phyloP scores from a whole-genome alignment of 2,888 invertebrate species.

The Idaea biselata region DNA sequence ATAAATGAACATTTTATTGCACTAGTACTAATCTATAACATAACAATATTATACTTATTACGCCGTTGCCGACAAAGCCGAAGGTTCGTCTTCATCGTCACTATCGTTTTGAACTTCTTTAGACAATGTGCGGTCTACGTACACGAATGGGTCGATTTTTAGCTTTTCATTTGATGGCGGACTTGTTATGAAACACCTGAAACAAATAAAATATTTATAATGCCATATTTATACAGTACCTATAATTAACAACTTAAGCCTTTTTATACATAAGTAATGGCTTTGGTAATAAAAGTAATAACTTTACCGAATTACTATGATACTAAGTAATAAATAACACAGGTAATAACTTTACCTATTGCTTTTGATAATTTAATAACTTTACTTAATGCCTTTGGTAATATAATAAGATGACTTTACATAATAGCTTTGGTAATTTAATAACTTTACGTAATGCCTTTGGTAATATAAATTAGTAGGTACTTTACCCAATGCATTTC shows the following conservation, averaged over 20 bases:
- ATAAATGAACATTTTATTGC: background rate
- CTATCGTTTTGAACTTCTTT: constrained; percentile 68
- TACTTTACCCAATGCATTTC: too few species aligned
- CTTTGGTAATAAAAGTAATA: too few species aligned
- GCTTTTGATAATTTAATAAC: background rate
- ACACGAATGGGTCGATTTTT: constrained; percentile 83
- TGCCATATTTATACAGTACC: too few species aligned
- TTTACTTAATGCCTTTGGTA: constrained; percentile 1
- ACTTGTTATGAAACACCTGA: constrained; percentile 82
- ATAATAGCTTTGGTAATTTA: background rate
- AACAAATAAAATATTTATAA: constrained; percentile 18
- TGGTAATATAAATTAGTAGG: background rate
- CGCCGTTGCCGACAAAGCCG: constrained; percentile 49
- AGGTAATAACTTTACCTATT: background rate
- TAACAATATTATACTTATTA: background rate
- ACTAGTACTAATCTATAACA: background rate
- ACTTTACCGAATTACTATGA: too few species aligned
- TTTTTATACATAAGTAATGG: too few species aligned
- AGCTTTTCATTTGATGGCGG: constrained; percentile 84
- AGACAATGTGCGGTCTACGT: constrained; percentile 61
- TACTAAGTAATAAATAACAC: too few species aligned
- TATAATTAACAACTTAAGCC: too few species aligned
- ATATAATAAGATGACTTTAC: background rate
- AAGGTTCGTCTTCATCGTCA: constrained; percentile 64
- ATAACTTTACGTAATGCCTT: background rate